Evolutionary conservation across 2,797 vertebrate species (phyloP).

Genomic region (Mormyrops attenuatus): DNA sequence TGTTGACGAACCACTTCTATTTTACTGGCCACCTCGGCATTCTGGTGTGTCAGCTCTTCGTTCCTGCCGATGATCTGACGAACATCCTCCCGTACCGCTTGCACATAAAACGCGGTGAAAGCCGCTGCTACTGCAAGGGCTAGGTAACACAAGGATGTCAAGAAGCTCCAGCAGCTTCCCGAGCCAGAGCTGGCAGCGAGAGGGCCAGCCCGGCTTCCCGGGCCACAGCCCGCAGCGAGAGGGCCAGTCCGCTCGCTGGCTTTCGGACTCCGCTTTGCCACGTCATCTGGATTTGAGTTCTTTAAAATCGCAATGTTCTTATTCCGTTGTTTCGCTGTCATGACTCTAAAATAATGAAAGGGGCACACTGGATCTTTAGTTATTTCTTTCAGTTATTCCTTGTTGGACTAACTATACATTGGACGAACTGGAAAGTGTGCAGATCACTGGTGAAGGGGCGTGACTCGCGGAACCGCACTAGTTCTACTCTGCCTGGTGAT

Average conservation of each 20-base stretch:
- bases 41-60: slow-evolving; percentile 43
- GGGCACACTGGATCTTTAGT: neutral
- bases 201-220: slow-evolving; percentile 41
- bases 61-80: slow-evolving; percentile 35
- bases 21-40: slow-evolving; percentile 41
- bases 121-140: slow-evolving; percentile 51
- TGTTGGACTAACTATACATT: neutral
- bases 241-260: slow-evolving; percentile 37
- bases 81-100: slow-evolving; percentile 57
- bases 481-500: neutral
- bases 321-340: slow-evolving; percentile 58
- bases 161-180: slow-evolving; percentile 38
- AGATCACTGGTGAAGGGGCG: neutral
- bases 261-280: slow-evolving; percentile 52
- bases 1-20: slow-evolving; percentile 57
- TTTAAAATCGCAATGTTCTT: slow-evolving; percentile 46
- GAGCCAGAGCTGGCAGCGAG: slow-evolving; percentile 32
- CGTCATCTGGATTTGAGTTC: slow-evolving; percentile 52
- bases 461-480: neutral
- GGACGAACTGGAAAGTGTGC: neutral
- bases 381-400: neutral
- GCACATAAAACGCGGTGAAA: slow-evolving; percentile 54
- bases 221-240: slow-evolving; percentile 15
- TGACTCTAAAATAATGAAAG: slow-evolving; percentile 27
- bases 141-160: slow-evolving; percentile 48